Evolutionary conservation across 2,797 vertebrate species (phyloP), one percentile per base, ranked within the genome.

Genomic region (Pterois miles): DNA sequence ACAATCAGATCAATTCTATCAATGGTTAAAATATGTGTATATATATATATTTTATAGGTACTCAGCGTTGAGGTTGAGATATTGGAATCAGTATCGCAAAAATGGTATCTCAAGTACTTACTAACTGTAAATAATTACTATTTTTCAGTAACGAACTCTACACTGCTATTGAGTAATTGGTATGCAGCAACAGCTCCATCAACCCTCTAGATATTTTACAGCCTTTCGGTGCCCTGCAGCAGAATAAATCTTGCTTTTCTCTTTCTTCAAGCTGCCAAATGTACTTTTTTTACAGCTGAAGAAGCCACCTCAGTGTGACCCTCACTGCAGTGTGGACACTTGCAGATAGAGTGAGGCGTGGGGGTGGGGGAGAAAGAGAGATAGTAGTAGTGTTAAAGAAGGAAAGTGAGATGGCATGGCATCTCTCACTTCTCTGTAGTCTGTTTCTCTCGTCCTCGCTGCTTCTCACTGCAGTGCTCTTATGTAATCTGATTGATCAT

Each of bases 401-500:
- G 22, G 11, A 62, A 22, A 67, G 62, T 7, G 38, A 52, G 67
- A 80, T 65, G 33, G 52, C 70, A 75, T 6, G 67, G 81, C 52
- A 80, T 13, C 57, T 60, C 78, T 79, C 72, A 71, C 65, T 80
- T 70, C 74, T 74, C 60, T 16, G 38, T 40, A 18, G 38, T 40
- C 14, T 71, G 40, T 73, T 48, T 60, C 36, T 67, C 82, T 74
- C 57, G 16, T 82, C 70, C 54, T 85, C 0, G 8, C 81, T 76
- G 80, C 78, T 80, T 73, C 79, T 86, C 66, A 84, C 89, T 88
- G 91, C 89, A 91, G 90, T 88, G 83, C 83, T 88, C 81, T 92
- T 92, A 92, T 89, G 83, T 91, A 92, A 92, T 89, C 89, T 90
- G 86, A 91, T 79, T 88, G 89, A 89, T 91, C 80, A 76, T 56